Evolutionary conservation across 2,888 invertebrate species (phyloP).

Genomic region (Amphimallon solstitiale): DNA sequence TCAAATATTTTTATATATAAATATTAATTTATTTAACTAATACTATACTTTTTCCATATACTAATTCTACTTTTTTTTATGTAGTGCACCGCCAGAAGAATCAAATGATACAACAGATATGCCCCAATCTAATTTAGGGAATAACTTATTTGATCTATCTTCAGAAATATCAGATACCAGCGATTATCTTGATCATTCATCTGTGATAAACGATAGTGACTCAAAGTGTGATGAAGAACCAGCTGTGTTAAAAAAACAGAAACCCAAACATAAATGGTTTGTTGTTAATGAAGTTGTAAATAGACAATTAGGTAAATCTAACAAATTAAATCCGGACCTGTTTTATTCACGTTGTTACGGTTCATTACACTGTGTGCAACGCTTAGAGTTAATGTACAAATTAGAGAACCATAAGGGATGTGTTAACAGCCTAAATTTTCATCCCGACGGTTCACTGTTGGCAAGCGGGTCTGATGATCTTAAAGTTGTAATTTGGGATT

Average conservation of each 20-base stretch:
- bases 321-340: slow-evolving; percentile 64
- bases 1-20: not conserved
- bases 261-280: slow-evolving; percentile 76
- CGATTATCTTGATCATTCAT: slow-evolving; percentile 40
- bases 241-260: slow-evolving; percentile 67
- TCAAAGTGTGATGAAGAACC: slow-evolving; percentile 59
- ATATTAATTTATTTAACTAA: not conserved
- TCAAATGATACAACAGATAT: slow-evolving; percentile 8
- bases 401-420: slow-evolving; percentile 87
- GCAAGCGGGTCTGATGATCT: slow-evolving; percentile 94
- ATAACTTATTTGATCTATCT: slow-evolving; percentile 32
- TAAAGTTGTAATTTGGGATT: slow-evolving; percentile 89
- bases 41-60: not conserved
- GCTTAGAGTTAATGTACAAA: slow-evolving; percentile 80
- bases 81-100: slow-evolving; percentile 24
- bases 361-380: slow-evolving; percentile 83
- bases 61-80: not conserved
- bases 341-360: slow-evolving; percentile 82
- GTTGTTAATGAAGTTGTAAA: slow-evolving; percentile 72
- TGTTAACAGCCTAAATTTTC: slow-evolving; percentile 93
- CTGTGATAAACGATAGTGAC: slow-evolving; percentile 44
- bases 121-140: slow-evolving; percentile 22
- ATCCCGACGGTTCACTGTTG: slow-evolving; percentile 78
- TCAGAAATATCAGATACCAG: slow-evolving; percentile 36
- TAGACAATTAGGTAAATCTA: slow-evolving; percentile 70